These are phyloP conservation scores for Pluvialis apricaria DNA, from an alignment of 2,113 vertebrate genomes.

Conservation along the genomic window DNA sequence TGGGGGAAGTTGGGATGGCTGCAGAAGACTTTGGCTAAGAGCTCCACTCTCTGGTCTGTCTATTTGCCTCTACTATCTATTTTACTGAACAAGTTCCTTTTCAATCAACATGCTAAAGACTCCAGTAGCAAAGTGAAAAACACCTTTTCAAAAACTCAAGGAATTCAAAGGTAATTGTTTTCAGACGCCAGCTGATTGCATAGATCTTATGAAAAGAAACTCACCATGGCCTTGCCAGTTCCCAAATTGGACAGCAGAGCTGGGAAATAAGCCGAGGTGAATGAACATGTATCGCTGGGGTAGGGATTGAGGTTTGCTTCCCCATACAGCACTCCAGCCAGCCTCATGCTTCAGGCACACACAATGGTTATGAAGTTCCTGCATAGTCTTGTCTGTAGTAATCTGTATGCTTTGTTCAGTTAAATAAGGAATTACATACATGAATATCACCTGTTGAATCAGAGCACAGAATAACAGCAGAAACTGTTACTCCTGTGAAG, in stretches of 20 bases:
- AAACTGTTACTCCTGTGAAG: neutral
- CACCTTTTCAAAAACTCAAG: neutral
- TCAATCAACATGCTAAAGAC: neutral
- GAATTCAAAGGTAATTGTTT: neutral
- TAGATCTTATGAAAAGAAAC: neutral
- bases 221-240: neutral
- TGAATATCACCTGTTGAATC: neutral
- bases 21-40: neutral
- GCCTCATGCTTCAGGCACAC: neutral
- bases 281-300: rapidly evolving
- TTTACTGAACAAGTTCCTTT: neutral
- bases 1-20: neutral
- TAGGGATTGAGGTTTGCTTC: neutral
- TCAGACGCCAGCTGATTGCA: neutral
- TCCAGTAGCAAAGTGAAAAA: neutral
- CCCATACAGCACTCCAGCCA: neutral
- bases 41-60: neutral
- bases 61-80: neutral
- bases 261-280: neutral
- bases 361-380: neutral
- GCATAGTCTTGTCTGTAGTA: neutral
- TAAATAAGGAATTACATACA: neutral
- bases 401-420: neutral
- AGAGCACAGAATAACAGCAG: neutral
- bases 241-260: neutral